A percentile compares a stretch with the other conserved stretches of the same genome.
phyloP scores from a whole-genome alignment of 1,140 invertebrate genomes.

The Penaeus japonicus region DNA sequence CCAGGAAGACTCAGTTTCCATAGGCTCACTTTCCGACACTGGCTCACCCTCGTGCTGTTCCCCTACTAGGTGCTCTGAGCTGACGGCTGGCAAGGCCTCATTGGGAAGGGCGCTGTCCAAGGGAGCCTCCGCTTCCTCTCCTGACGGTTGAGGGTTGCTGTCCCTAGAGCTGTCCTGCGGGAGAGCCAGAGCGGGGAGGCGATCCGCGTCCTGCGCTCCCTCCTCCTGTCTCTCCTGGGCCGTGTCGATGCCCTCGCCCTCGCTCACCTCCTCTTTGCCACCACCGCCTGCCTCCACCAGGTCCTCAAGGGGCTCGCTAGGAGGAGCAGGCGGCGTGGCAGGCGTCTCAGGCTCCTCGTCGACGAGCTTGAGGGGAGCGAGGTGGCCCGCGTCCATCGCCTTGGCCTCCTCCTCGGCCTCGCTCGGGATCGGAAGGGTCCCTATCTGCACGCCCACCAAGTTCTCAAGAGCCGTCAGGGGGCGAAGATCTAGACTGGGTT shows the following conservation, averaged over 20 bases:
- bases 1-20: constrained; percentile 6
- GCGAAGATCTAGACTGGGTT: constrained; percentile 50
- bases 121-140: no score
- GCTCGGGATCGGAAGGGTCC: constrained; percentile 27
- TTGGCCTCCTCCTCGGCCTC: constrained; percentile 37
- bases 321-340: constrained; percentile 4
- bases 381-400: constrained; percentile 32
- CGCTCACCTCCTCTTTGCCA: not conserved
- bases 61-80: not conserved
- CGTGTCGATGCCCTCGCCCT: not conserved
- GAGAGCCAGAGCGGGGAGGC: no score
- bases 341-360: constrained; percentile 15
- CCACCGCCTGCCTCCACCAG: not conserved
- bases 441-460: constrained; percentile 52
- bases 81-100: no score
- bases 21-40: not conserved
- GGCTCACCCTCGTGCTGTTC: not conserved
- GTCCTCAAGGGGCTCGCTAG: not conserved
- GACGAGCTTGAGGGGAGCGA: constrained; percentile 32
- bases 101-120: no score
- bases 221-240: not conserved
- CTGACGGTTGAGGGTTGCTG: no score
- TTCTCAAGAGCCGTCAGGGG: constrained; percentile 55
- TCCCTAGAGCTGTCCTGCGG: no score
- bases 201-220: not conserved